Evolutionary conservation across 2,888 invertebrate species (phyloP).

Genomic region (Spisula subtruncata): DNA sequence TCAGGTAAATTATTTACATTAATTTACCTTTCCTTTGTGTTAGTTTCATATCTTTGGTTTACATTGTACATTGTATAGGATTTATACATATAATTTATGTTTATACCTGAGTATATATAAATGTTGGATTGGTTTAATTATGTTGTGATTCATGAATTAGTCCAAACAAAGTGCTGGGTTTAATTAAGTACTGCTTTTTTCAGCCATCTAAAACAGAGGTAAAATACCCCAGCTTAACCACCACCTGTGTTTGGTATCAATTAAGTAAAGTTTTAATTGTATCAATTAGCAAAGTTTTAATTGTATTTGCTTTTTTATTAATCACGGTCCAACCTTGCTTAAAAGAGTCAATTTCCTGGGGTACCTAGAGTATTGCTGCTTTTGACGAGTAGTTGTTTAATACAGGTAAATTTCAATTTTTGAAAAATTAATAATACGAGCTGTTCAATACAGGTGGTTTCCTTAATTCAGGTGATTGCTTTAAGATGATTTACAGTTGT

Average conservation of each 20-base stretch:
- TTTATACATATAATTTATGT: background rate
- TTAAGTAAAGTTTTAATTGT: background rate
- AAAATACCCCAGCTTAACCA: background rate
- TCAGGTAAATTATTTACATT: slow-evolving; percentile 18
- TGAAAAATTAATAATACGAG: no score
- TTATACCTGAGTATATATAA: background rate
- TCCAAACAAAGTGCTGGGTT: background rate
- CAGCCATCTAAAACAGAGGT: background rate
- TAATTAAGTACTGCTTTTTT: background rate
- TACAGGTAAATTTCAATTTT: no score
- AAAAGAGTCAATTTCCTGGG: no score
- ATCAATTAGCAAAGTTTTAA: background rate
- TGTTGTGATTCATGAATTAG: background rate
- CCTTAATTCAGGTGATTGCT: no score
- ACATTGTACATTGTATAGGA: background rate
- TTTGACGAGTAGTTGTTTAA: no score
- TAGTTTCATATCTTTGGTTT: background rate
- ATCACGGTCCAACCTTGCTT: no score
- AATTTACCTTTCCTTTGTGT: slow-evolving; percentile 16
- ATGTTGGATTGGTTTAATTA: slow-evolving; percentile 2
- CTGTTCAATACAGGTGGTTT: no score
- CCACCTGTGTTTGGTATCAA: background rate
- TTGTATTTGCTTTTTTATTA: background rate
- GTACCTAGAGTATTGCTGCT: no score
- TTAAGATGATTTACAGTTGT: no score